These are phyloP conservation scores for Heterotis niloticus DNA, from an alignment of 2,113 vertebrate species.

Conservation along the genomic window DNA sequence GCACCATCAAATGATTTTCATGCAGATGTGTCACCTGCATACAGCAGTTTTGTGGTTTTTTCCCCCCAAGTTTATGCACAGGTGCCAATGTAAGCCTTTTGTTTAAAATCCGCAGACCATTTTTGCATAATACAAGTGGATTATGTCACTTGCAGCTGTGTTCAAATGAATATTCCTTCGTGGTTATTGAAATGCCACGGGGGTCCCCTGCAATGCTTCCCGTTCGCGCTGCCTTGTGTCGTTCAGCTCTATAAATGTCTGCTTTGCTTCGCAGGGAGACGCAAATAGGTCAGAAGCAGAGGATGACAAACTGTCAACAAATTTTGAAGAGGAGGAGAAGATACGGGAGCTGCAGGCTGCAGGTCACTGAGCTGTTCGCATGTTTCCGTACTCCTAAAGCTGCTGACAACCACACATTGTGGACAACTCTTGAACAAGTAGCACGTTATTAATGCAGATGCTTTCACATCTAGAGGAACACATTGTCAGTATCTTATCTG, in stretches of 20 bases:
- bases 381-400: no score
- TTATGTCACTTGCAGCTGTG: conserved; percentile 16
- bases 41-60: background rate
- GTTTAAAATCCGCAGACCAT: background rate
- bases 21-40: background rate
- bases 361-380: conserved; percentile 54
- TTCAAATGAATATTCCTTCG: conserved; percentile 19
- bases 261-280: conserved; percentile 72
- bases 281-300: conserved; percentile 87
- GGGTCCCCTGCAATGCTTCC: background rate
- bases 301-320: conserved; percentile 78
- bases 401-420: background rate
- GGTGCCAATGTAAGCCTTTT: background rate
- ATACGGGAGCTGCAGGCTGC: conserved; percentile 71
- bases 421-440: background rate
- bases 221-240: background rate
- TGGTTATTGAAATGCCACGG: conserved; percentile 17
- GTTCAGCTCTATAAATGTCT: background rate
- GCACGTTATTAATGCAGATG: background rate
- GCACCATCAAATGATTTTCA: background rate
- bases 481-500: background rate
- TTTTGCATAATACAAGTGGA: background rate
- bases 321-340: conserved; percentile 84
- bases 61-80: background rate
- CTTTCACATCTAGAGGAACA: background rate